A percentile compares a stretch with the other conserved stretches of the same genome.
Evolutionary conservation across 1,140 invertebrate species (phyloP).

Genomic region (Oncopeltus fasciatus): DNA sequence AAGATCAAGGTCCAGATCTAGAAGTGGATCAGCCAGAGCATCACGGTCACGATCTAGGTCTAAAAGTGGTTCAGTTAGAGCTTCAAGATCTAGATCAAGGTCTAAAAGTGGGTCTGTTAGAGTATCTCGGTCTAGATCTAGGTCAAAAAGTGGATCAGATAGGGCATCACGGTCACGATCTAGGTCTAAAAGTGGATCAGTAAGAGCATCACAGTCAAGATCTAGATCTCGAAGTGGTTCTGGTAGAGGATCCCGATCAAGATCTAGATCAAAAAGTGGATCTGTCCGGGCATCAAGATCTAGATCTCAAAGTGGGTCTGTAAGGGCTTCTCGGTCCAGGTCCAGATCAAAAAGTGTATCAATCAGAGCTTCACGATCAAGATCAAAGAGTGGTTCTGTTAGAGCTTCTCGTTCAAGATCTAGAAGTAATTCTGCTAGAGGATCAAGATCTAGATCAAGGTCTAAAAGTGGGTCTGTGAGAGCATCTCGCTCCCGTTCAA

Average conservation of each 20-base stretch:
- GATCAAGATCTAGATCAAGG: constrained; percentile 25
- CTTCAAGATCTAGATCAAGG: constrained; percentile 18
- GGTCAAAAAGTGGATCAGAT: constrained; percentile 17
- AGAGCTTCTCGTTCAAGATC: constrained; percentile 18
- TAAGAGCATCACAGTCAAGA: constrained; percentile 19
- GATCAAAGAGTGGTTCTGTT: constrained; percentile 7
- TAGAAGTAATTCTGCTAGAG: constrained; percentile 22
- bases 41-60: constrained; percentile 25
- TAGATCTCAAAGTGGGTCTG: constrained; percentile 16
- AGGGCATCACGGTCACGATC: constrained; percentile 21
- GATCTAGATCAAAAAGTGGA: constrained; percentile 19
- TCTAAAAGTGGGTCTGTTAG: constrained; percentile 20
- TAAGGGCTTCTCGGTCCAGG: constrained; percentile 18
- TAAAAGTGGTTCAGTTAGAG: constrained; percentile 14
- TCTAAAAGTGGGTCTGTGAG: constrained; percentile 17
- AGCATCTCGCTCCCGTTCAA: constrained; percentile 27
- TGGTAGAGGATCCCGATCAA: too few relatives aligned
- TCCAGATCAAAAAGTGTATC: constrained; percentile 19
- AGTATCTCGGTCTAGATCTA: constrained; percentile 25
- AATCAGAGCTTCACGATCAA: constrained; percentile 2
- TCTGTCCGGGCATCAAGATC: constrained; percentile 15
- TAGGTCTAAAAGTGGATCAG: constrained; percentile 15
- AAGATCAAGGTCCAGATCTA: constrained; percentile 28
- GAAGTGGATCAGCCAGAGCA: constrained; percentile 9
- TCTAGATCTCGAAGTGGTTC: constrained; percentile 20